These are phyloP conservation scores for Leucopsar rothschildi DNA, from an alignment of 2,113 vertebrate genomes.

Conservation along the genomic window DNA sequence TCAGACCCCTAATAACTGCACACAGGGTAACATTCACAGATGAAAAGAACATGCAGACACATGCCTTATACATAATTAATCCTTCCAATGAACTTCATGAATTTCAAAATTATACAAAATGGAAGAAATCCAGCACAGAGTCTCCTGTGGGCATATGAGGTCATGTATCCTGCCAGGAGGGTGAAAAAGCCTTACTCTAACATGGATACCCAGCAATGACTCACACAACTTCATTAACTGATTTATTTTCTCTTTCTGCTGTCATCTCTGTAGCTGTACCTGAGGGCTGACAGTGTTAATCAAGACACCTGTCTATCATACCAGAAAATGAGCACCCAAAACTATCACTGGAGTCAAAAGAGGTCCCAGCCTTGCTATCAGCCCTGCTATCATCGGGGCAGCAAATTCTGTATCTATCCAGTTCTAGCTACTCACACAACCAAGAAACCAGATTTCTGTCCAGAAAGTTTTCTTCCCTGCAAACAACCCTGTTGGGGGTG, in stretches of 20 bases:
- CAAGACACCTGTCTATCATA: neutral
- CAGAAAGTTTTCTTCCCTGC: neutral
- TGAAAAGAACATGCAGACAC: slow-evolving; percentile 60
- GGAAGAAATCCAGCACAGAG: slow-evolving; percentile 48
- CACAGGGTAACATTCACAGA: slow-evolving; percentile 33
- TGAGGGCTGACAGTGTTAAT: neutral
- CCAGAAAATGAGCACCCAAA: neutral
- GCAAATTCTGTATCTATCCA: neutral
- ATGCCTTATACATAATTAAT: slow-evolving; percentile 63
- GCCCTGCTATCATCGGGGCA: neutral
- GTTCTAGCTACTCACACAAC: neutral
- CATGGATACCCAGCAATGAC: neutral
- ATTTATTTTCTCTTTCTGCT: slow-evolving; percentile 6
- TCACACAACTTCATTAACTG: neutral
- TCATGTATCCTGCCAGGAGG: slow-evolving; percentile 7
- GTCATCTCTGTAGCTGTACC: neutral
- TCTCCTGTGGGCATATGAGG: slow-evolving; percentile 37
- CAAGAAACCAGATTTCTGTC: neutral
- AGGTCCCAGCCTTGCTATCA: neutral
- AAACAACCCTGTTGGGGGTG: neutral
- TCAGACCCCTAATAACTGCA: slow-evolving; percentile 48
- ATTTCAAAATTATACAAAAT: slow-evolving; percentile 61
- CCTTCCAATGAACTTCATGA: slow-evolving; percentile 51
- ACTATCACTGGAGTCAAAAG: neutral
- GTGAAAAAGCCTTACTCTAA: neutral